phyloP scores from a whole-genome alignment of 2,888 invertebrate genomes.

The Parthenolecanium corni region DNA sequence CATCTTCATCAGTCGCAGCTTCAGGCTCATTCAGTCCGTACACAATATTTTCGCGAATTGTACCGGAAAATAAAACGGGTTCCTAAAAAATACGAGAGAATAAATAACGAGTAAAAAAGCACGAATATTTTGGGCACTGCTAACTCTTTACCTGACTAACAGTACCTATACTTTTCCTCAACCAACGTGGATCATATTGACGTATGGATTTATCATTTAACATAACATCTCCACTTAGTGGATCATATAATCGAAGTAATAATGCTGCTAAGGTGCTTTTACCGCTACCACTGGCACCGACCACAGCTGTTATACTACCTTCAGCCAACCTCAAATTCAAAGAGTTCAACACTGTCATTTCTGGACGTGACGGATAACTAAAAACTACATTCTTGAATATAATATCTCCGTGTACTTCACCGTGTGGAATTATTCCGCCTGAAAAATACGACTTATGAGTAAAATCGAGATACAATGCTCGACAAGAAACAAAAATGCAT shows the following conservation, averaged over 20 bases:
- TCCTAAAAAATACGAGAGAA: slow-evolving; percentile 46
- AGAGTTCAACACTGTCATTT: slow-evolving; percentile 49
- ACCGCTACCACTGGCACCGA: slow-evolving; percentile 88
- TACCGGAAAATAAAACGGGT: slow-evolving; percentile 80
- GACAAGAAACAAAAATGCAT: not conserved
- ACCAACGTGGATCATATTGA: slow-evolving; percentile 68
- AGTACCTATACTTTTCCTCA: slow-evolving; percentile 73
- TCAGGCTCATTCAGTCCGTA: slow-evolving; percentile 59
- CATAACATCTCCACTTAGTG: slow-evolving; percentile 53
- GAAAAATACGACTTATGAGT: slow-evolving; percentile 31
- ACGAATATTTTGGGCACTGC: not conserved
- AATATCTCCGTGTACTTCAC: slow-evolving; percentile 55
- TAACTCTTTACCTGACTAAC: slow-evolving; percentile 62
- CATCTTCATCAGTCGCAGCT: slow-evolving; percentile 42
- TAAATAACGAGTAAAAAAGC: not conserved
- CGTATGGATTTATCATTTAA: slow-evolving; percentile 68
- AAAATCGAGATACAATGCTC: not conserved
- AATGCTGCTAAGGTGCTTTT: slow-evolving; percentile 84
- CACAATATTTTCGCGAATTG: slow-evolving; percentile 78
- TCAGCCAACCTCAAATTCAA: slow-evolving; percentile 55
- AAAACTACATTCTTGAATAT: slow-evolving; percentile 61
- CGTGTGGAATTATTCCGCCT: slow-evolving; percentile 51
- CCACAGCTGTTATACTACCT: slow-evolving; percentile 65
- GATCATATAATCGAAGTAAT: slow-evolving; percentile 77
- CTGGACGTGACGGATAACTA: slow-evolving; percentile 54